Percentiles rank a stretch among this genome's conserved stretches.
Evolutionary conservation across 1,140 invertebrate genomes (phyloP).

Genomic region (Nasonia giraulti): DNA sequence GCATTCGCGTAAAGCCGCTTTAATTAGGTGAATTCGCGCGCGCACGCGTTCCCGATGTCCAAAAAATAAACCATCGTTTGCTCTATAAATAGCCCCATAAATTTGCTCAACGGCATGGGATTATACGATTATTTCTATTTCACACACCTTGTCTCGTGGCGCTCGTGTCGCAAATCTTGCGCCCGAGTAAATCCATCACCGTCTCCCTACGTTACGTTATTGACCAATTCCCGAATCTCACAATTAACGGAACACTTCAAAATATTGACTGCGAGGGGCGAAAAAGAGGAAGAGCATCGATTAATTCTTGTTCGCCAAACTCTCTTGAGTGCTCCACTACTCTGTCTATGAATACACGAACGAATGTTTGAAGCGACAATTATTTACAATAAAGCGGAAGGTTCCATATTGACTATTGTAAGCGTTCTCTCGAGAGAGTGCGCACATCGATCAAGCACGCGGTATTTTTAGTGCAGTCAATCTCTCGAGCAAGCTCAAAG

Average conservation of each 20-base stretch:
- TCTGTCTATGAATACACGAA: no score
- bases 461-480: constrained; percentile 29
- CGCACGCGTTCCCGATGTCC: background rate
- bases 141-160: no score
- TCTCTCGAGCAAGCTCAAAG: constrained; percentile 15
- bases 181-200: background rate
- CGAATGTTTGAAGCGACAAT: no score
- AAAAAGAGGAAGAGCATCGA: no score
- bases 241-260: background rate
- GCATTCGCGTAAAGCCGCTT: constrained; percentile 21
- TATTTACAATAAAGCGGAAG: no score
- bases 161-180: background rate
- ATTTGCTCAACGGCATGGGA: background rate
- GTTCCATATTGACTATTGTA: no score
- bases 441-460: no score
- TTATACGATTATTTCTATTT: background rate
- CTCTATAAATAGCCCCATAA: background rate
- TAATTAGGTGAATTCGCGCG: constrained; percentile 24
- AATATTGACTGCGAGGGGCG: no score
- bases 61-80: constrained; percentile 7
- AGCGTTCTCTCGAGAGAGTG: no score
- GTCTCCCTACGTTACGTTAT: background rate
- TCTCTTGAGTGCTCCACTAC: no score
- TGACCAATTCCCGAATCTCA: background rate
- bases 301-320: no score